Conservation (phyloP, 2,797 vertebrate species). For the Eptatretus atami region DNA sequence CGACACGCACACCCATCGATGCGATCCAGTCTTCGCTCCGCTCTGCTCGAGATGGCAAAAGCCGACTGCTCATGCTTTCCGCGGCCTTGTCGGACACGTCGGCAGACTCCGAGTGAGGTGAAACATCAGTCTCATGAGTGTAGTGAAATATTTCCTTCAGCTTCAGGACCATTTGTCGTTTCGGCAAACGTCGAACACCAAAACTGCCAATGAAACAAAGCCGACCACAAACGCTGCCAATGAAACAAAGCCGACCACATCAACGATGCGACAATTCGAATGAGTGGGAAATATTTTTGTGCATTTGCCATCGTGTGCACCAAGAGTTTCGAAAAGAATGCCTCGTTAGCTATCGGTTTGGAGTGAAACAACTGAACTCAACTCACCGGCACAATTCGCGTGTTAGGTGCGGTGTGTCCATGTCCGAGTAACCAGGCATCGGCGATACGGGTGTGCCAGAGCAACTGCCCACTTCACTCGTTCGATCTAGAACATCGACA, state of each 20-base stretch:
- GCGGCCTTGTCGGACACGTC: too few relatives aligned
- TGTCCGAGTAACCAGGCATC: slow-evolving; percentile 47
- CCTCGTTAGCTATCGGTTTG: too few relatives aligned
- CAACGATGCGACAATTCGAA: too few relatives aligned
- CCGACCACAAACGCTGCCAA: neutral
- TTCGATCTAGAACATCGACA: too few relatives aligned
- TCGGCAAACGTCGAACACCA: slow-evolving; percentile 58
- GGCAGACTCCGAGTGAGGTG: too few relatives aligned
- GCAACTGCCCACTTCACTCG: neutral
- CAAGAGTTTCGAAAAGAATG: too few relatives aligned
- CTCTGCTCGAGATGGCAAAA: too few relatives aligned
- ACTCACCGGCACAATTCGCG: slow-evolving; percentile 44
- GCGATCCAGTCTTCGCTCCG: too few relatives aligned
- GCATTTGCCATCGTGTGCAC: too few relatives aligned
- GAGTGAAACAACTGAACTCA: neutral
- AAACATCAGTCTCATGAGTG: slow-evolving; percentile 26
- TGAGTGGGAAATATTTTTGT: neutral
- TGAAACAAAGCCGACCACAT: too few relatives aligned
- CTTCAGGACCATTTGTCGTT: slow-evolving; percentile 70
- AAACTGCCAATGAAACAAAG: slow-evolving; percentile 21
- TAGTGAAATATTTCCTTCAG: slow-evolving; percentile 87
- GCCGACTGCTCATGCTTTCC: too few relatives aligned
- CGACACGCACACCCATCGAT: too few relatives aligned
- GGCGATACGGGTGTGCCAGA: slow-evolving; percentile 37
- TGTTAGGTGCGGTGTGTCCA: slow-evolving; percentile 75